Conservation (phyloP, 2,113 vertebrate species). For the Laticauda colubrina region DNA sequence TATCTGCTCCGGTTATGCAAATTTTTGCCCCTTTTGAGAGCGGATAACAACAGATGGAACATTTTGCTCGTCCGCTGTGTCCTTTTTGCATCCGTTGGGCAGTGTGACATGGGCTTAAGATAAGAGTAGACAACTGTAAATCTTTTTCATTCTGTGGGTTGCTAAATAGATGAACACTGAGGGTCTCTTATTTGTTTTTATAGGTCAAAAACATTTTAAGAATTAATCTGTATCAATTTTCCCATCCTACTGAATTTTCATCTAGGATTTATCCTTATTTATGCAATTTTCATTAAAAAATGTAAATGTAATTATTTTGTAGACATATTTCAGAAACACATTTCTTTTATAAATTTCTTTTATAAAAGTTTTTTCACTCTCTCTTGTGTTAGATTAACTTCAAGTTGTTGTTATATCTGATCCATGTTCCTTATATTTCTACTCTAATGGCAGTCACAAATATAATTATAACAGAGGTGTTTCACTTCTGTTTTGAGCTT, state of each 20-base stretch:
- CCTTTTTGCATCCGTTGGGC: too few species aligned
- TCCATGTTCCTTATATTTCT: neutral
- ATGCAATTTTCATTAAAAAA: neutral
- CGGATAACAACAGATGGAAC: too few species aligned
- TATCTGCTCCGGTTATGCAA: too few species aligned
- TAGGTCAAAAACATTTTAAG: neutral
- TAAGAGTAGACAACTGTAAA: neutral
- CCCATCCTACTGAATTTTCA: neutral
- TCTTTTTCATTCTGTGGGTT: neutral
- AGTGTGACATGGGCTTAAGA: too few species aligned
- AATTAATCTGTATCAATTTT: neutral
- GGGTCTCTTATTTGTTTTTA: neutral
- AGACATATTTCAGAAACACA: neutral
- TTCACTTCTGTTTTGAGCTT: neutral
- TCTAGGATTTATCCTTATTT: neutral
- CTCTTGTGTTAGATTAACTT: neutral
- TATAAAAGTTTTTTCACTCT: neutral
- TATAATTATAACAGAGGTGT: neutral
- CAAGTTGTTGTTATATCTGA: neutral
- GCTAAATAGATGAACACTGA: neutral
- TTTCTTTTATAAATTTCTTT: neutral
- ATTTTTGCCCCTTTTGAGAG: too few species aligned
- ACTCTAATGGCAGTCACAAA: neutral
- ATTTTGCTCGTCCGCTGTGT: too few species aligned
- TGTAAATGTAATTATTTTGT: neutral